Base-by-base conservation (phyloP, 2,888 invertebrate genomes). In the Eupithecia insigniata region DNA sequence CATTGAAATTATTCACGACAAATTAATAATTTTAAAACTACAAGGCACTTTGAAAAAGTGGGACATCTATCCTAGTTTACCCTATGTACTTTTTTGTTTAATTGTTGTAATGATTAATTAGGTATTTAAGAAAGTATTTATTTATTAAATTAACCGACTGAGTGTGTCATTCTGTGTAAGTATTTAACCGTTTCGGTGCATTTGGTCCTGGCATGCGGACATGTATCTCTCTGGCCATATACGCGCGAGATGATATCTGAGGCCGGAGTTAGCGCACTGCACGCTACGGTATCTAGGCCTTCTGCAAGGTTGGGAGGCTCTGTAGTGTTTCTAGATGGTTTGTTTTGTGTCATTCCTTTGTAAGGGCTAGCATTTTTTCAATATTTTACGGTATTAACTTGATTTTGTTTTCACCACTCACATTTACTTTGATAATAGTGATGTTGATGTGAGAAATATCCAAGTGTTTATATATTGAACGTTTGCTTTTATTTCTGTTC, bases 301-400 rank as follows among this genome's bases (percentile, higher is more conserved):
- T 58, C 75, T 22, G 66, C 46, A 51, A 51, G 46, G 46, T 18
- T 18, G 67, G 66, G 65, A 65, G 72, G 66, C 60, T 66, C 75
- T 74, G 74, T 76, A 71, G 60, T 68, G 61, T 70, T 68, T 71
- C 74, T 72, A 71, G 74, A 76, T 74, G 74, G 70, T 78, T 71
- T 73, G 67, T 69, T 71, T 46, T 67, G 69, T 70, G 43, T 73
- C n/a, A n/a, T n/a, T n/a, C 72, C 62, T 73, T 68, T 43, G 43
- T 18, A 43, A 18, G 43, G 18, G 18, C 8, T 43, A n/a, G 18
- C 43, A n/a, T 43, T 43, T 43, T 43, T 18, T 43, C 43, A 18
- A 43, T 18, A 18, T 43, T 6, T 43, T 1, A 1, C 2, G 34
- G 10, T 36, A 2, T 36, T 36, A 12, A 36, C 36, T 36, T 36